phyloP scores from a whole-genome alignment of 30 jellyfish, hydroid and myxozoan species.

The Calvadosia cruxmelitensis region DNA sequence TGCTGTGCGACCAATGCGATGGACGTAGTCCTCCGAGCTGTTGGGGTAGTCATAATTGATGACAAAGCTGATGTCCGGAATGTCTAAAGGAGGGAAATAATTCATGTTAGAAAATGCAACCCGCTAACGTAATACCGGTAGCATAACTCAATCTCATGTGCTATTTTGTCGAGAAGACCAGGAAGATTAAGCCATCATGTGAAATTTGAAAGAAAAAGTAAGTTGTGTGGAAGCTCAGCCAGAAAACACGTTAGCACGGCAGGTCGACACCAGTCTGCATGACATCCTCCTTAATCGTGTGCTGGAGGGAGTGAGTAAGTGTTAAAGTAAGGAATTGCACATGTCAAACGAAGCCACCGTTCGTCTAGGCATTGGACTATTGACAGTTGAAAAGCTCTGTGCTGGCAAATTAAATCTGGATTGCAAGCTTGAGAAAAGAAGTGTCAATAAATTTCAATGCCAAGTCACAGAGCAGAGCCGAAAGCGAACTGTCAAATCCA shows the following conservation, averaged over 20 bases:
- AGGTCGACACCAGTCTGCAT: slow-evolving; percentile 1
- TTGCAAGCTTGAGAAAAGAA: too few species aligned
- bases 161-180: too few species aligned
- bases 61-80: slow-evolving; percentile 91
- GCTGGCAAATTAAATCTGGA: too few species aligned
- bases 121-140: too few species aligned
- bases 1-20: slow-evolving; percentile 96
- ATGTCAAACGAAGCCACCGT: not conserved
- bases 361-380: not conserved
- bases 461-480: slow-evolving; percentile 38
- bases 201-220: too few species aligned
- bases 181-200: not conserved
- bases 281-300: not conserved
- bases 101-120: not conserved
- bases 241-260: not conserved
- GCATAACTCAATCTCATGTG: too few species aligned
- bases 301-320: not conserved
- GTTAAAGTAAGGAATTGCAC: not conserved
- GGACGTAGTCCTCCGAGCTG: slow-evolving; percentile 82
- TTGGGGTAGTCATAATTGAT: slow-evolving; percentile 87
- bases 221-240: not conserved
- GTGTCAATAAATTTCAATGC: not conserved
- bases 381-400: not conserved
- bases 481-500: slow-evolving; percentile 11
- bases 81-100: slow-evolving; percentile 36